Base-by-base conservation (phyloP, 1,140 invertebrate species). In the Dreissena polymorpha region DNA sequence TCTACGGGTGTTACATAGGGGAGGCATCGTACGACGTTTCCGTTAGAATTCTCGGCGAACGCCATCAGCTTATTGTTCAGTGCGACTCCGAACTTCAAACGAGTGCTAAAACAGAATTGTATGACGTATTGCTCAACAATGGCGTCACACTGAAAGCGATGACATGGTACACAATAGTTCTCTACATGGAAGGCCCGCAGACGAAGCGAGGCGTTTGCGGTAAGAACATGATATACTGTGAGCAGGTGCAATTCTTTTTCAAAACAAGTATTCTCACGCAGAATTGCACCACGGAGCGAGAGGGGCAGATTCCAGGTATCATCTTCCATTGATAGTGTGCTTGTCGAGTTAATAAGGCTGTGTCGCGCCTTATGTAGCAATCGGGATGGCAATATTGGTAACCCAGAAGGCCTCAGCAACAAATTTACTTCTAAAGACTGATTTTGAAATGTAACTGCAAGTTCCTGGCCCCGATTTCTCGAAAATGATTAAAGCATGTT, bases 191-290 rank as follows among this genome's bases (percentile, higher is more conserved):
- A 57, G 77, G 77, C 6, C 68, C 77, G 14, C 67, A 80, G 23
- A 80, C 77, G 49, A 80, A 80, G 21, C 77, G 77, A 39, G 77
- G 77, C 0, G 53, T 80, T 16, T 68, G 51, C n/a, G 77, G 77
- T n/a, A 70, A 68, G 23, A 39, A 55, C 2, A 80, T 80, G 77
- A 55, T 80, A 25, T 80, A 80, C 21, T 80, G 50, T n/a, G 77
- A 80, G 23, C 39, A 80, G 60, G 64, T 80, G 51, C 77, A 80
- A 29, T 80, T 80, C 23, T 23, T 80, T 3, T 80, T 80, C 29
- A 16, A 80, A 57, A 69, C 49, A 1, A 80, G 77, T 70, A 23
- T 10, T 27, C 7, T 39, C 0, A 13, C 25, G 27, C 29, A 71
- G 13, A 80, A 80, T 55, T 71, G 77, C 27, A 80, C 77, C 8